Percentiles rank a stretch among this genome's conserved stretches.
Conservation (phyloP, 2,888 invertebrate genomes). For the Pyrochroa serraticornis region DNA sequence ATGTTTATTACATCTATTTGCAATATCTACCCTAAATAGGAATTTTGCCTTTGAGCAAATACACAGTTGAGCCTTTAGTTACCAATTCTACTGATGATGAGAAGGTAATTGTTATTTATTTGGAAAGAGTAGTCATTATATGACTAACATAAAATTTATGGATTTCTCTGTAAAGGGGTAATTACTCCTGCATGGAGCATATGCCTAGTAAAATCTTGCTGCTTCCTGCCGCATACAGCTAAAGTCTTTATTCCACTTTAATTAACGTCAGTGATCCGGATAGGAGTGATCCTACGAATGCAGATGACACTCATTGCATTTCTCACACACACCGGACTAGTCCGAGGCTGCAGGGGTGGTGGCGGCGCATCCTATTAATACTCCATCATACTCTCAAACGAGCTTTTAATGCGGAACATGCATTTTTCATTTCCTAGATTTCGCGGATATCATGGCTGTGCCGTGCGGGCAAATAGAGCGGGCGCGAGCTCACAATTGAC, state of each 20-base stretch:
- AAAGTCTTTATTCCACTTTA: constrained; percentile 12
- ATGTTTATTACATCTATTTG: not conserved
- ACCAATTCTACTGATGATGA: too few relatives aligned
- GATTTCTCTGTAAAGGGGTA: too few relatives aligned
- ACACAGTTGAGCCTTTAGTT: too few relatives aligned
- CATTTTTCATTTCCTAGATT: constrained; percentile 54
- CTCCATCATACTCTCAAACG: constrained; percentile 45
- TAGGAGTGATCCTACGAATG: constrained; percentile 13
- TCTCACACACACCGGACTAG: constrained; percentile 7
- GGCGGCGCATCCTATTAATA: constrained; percentile 43
- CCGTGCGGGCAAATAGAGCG: constrained; percentile 48
- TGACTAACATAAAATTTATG: too few relatives aligned
- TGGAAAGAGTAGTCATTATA: too few relatives aligned
- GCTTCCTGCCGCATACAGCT: too few relatives aligned
- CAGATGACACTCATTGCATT: constrained; percentile 31
- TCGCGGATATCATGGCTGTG: constrained; percentile 37
- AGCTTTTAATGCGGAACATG: constrained; percentile 52
- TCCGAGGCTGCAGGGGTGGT: constrained; percentile 8
- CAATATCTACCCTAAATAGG: too few relatives aligned
- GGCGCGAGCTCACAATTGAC: constrained; percentile 53
- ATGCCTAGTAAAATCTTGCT: too few relatives aligned
- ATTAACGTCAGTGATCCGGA: constrained; percentile 22
- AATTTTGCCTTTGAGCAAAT: too few relatives aligned
- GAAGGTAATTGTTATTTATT: too few relatives aligned
- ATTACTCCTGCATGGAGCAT: too few relatives aligned